phyloP scores from a whole-genome alignment of 2,797 vertebrate species.

The Balearica regulorum region DNA sequence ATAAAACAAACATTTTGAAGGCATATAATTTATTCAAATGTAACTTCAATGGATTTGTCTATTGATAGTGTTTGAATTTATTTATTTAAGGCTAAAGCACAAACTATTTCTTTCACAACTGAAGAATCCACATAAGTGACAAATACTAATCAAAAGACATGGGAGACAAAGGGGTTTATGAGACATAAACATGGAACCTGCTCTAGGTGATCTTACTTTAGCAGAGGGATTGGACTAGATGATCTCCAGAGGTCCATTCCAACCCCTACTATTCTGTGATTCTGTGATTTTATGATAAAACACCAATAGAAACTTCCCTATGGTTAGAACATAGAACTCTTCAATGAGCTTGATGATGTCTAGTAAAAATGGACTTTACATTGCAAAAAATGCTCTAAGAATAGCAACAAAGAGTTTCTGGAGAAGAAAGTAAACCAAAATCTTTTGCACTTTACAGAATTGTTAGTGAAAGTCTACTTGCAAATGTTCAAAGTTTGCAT shows the following conservation, averaged over 20 bases:
- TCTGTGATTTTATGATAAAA: too few species aligned
- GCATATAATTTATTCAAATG: background rate
- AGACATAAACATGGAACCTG: background rate
- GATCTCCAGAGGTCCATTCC: too few species aligned
- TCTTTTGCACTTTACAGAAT: background rate
- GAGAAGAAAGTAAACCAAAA: background rate
- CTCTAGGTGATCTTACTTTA: too few species aligned
- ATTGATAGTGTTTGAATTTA: background rate
- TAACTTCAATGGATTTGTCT: background rate
- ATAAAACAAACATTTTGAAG: background rate
- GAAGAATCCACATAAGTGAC: background rate
- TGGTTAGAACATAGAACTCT: background rate
- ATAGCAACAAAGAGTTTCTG: background rate
- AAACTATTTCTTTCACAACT: background rate
- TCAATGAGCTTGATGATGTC: background rate
- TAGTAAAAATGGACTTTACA: background rate
- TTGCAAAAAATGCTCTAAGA: background rate
- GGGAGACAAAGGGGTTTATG: background rate
- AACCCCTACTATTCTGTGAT: too few species aligned
- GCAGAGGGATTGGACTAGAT: too few species aligned
- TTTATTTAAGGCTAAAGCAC: background rate
- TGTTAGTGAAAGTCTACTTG: background rate
- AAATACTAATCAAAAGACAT: background rate
- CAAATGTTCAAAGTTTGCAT: background rate
- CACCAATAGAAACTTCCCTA: background rate